Evolutionary conservation across 2,113 vertebrate species (phyloP).

Genomic region (Stictonetta naevosa): DNA sequence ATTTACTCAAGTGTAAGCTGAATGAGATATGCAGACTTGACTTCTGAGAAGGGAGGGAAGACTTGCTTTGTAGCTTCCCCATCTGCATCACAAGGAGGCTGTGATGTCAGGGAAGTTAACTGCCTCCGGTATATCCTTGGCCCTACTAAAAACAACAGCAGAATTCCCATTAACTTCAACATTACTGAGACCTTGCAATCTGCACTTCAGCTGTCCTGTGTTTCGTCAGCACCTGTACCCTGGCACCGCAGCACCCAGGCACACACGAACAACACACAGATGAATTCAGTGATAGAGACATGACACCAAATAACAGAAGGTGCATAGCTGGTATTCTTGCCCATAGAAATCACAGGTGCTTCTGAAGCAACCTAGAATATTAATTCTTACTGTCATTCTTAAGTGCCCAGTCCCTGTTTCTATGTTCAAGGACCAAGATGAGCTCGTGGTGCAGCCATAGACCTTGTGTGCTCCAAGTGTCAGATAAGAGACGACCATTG

Average conservation of each 20-base stretch:
- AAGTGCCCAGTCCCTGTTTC: background rate
- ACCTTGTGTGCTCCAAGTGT: background rate
- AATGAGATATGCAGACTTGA: background rate
- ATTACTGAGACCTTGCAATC: background rate
- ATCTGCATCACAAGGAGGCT: background rate
- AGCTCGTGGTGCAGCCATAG: background rate
- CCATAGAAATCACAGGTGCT: background rate
- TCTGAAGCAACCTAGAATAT: background rate
- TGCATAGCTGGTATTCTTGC: rapidly evolving
- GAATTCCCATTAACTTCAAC: background rate
- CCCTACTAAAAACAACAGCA: background rate
- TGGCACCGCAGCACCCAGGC: background rate
- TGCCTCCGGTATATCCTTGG: background rate
- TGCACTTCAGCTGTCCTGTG: background rate
- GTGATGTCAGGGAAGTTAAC: background rate
- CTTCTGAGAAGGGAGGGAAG: background rate
- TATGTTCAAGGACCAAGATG: background rate
- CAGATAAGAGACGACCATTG: background rate
- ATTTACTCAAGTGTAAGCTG: background rate
- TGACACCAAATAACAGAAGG: background rate
- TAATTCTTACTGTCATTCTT: background rate
- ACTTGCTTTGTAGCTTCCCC: background rate
- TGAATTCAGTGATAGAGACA: background rate
- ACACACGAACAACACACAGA: background rate
- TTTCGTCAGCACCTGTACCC: background rate